phyloP scores from a whole-genome alignment of 2,797 vertebrate genomes.

The Heterohyrax brucei region DNA sequence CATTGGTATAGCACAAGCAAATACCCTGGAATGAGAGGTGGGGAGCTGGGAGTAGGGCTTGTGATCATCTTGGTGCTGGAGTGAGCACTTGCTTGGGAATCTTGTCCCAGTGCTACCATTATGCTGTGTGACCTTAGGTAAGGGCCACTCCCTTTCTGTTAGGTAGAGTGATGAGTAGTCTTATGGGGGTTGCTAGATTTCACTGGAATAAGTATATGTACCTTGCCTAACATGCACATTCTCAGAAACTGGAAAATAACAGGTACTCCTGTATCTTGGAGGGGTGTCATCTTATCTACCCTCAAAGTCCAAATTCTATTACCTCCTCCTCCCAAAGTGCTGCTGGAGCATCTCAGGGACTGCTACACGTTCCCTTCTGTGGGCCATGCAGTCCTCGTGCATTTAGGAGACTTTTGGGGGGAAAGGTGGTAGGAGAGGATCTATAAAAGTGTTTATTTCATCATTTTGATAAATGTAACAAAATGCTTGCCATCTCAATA shows the following conservation, averaged over 20 bases:
- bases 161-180: not conserved
- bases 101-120: not conserved
- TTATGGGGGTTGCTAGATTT: not conserved
- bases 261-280: not conserved
- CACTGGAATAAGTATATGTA: fast-evolving
- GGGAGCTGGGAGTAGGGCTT: not conserved
- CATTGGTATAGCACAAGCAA: not conserved
- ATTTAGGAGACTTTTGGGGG: not conserved
- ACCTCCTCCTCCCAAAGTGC: not conserved
- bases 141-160: not conserved
- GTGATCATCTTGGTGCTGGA: too few species aligned
- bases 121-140: not conserved
- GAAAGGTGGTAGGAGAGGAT: not conserved
- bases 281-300: not conserved
- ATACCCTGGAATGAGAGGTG: not conserved
- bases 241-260: not conserved
- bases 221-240: too few species aligned
- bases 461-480: not conserved
- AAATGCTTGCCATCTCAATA: not conserved
- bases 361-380: not conserved
- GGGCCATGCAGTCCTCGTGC: not conserved
- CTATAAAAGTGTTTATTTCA: not conserved
- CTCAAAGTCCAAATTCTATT: not conserved
- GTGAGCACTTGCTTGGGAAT: not conserved
- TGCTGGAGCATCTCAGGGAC: not conserved